Conservation (phyloP, 2,113 vertebrate species). For the Oenanthe melanoleuca region DNA sequence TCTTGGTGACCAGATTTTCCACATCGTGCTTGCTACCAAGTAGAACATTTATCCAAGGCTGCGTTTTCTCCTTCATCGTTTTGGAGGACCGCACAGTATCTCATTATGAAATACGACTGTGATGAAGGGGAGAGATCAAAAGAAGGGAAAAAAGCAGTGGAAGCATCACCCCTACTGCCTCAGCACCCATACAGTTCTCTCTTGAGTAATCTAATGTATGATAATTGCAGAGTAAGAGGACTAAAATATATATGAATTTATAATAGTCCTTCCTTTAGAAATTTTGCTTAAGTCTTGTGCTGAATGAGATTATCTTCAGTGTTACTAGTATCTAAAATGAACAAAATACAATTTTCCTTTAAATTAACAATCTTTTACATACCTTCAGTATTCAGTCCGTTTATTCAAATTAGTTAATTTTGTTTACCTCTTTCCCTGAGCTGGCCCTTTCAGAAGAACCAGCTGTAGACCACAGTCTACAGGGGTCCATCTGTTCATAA, state of each 20-base stretch:
- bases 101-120: accelerated
- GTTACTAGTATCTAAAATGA: neutral
- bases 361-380: neutral
- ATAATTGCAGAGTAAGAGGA: neutral
- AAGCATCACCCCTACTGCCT: neutral
- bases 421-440: neutral
- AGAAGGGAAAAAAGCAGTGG: neutral
- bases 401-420: neutral
- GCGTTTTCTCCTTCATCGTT: accelerated
- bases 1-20: neutral
- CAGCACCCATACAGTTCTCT: accelerated
- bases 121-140: neutral
- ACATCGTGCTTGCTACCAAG: neutral
- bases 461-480: neutral
- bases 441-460: neutral
- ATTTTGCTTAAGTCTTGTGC: neutral
- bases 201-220: too few species aligned
- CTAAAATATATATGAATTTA: neutral
- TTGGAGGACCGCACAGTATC: accelerated
- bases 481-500: neutral
- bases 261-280: neutral
- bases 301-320: neutral
- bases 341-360: neutral
- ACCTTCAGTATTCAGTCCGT: too few species aligned
- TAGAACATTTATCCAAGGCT: neutral